Evolutionary conservation across 2,113 vertebrate genomes (phyloP).

Genomic region (Mormyrus iriodes): DNA sequence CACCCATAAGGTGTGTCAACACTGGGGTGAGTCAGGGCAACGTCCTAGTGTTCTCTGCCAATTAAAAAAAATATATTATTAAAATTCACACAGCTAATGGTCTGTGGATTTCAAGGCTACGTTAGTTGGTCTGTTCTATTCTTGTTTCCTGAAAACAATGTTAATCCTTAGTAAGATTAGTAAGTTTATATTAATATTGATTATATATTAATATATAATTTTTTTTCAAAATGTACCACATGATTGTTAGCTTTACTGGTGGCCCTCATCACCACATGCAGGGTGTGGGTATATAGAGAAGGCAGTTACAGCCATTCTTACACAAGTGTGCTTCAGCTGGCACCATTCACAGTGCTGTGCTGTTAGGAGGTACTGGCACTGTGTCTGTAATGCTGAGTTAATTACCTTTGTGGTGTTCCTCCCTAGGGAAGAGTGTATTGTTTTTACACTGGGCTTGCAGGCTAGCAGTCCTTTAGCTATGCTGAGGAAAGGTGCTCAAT

Average conservation of each 20-base stretch:
- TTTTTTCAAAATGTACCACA: background rate
- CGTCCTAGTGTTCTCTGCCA: background rate
- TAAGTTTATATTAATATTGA: background rate
- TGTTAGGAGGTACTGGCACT: background rate
- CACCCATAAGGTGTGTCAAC: background rate
- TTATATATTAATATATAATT: background rate
- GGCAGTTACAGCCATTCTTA: background rate
- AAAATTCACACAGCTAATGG: background rate
- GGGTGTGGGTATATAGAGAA: background rate
- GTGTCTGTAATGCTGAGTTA: background rate
- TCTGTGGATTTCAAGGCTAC: background rate
- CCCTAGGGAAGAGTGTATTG: conserved; percentile 25
- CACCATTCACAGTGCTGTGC: background rate
- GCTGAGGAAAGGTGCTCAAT: conserved; percentile 32
- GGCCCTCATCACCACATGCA: conserved; percentile 13
- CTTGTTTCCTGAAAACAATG: background rate
- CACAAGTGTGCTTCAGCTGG: background rate
- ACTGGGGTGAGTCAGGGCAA: background rate
- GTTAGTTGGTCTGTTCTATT: background rate
- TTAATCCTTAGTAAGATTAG: background rate
- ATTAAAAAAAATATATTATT: background rate
- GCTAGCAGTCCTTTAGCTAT: conserved; percentile 17
- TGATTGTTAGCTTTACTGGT: conserved; percentile 33
- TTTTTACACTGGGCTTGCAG: conserved; percentile 26
- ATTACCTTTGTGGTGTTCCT: conserved; percentile 21